Evolutionary conservation across 2,113 vertebrate species (phyloP), one percentile per base, ranked within the genome.

Genomic region (Procavia capensis): DNA sequence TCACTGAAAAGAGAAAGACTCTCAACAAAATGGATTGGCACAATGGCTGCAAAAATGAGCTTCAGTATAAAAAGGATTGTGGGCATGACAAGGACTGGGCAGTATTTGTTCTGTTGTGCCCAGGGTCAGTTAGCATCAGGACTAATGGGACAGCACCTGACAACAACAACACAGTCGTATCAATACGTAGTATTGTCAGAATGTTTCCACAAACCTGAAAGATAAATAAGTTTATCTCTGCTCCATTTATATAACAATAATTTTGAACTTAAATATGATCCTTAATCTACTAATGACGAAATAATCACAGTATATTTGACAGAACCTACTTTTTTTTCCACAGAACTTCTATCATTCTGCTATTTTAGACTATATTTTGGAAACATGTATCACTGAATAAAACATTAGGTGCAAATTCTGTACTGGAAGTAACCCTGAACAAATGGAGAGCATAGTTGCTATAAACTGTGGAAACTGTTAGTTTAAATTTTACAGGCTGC

Each of bases 401-500:
- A 94, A 61, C 19, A 70, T 79, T 83, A 76, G 5, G 84, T 85
- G 54, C 29, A 92, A 64, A 93, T 88, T 86, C 75, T 91, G n/a
- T 91, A 50, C 16, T 82, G 90, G 20, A 87, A 87, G 2, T 88
- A 87, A 92, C 36, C 72, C 13, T 74, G 27, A 92, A 72, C 8
- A 95, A 94, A 87, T 64, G 34, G 85, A 90, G 13, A 1, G 10
- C 36, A 78, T 25, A 84, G 85, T 87, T 88, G 83, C 43, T 64
- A 61, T 64, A 90, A 20, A 17, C 59, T 61, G 83, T 85, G 29
- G 54, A 63, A 83, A 80, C 2, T 39, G 6, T 85, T 96, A 94
- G 24, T 79, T 92, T 96, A 88, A 93, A 85, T 92, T 85, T 80
- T 84, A 87, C 19, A 87, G 61, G 43, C 80, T 70, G 29, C 70